A percentile compares a stretch with the other conserved stretches of the same genome.
These are phyloP conservation scores for Mystacornis crossleyi DNA, from an alignment of 2,113 vertebrate species.

Conservation along the genomic window DNA sequence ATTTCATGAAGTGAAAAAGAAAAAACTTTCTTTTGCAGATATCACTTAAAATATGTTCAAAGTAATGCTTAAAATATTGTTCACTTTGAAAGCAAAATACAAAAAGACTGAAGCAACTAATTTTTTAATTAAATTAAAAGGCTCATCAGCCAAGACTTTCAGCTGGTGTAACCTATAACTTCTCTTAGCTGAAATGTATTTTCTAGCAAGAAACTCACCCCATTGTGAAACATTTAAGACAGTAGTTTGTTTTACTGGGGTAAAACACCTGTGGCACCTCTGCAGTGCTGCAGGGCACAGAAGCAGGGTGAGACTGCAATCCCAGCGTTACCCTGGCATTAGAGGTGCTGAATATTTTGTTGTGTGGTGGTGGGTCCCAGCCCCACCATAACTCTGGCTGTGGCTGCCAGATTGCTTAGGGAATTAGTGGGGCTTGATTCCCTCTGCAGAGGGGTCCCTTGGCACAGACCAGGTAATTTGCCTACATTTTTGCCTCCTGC, in stretches of 20 bases:
- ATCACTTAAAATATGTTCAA: not conserved
- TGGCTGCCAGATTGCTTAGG: not conserved
- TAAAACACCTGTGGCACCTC: not conserved
- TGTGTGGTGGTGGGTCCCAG: not conserved
- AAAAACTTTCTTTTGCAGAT: not conserved
- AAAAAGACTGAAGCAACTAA: rapidly evolving
- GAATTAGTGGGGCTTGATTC: not conserved
- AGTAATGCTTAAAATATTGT: not conserved
- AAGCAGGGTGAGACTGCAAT: not conserved
- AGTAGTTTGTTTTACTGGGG: not conserved
- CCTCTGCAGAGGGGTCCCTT: not conserved
- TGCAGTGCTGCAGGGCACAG: not conserved
- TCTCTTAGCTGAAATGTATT: not conserved
- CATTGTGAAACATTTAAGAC: not conserved
- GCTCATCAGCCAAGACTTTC: not conserved
- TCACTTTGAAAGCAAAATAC: not conserved
- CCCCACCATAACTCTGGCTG: not conserved
- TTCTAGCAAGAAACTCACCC: not conserved
- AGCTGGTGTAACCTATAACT: not conserved
- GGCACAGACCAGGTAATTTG: not conserved
- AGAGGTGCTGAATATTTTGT: not conserved
- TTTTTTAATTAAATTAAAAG: not conserved
- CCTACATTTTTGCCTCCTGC: not conserved
- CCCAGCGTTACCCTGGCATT: too few relatives aligned
- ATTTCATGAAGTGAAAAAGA: not conserved